Evolutionary conservation across 2,888 invertebrate genomes (phyloP), one percentile per base, ranked within the genome.

Genomic region (Meandrusa payeni): DNA sequence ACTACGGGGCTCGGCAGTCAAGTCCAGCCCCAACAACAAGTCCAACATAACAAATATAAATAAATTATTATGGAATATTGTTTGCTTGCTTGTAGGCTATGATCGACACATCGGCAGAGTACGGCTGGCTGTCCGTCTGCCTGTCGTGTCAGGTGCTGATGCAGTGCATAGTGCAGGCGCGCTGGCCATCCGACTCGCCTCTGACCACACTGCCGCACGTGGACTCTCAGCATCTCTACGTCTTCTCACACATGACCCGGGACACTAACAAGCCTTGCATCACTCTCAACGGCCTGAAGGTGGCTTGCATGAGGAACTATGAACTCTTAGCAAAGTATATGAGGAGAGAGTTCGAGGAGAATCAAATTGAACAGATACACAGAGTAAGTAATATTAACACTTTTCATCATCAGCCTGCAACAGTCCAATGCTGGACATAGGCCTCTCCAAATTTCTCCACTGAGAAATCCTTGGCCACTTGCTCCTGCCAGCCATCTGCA

Each of bases 91-190:
- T 79, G 7, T 82, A 98, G 95, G 98, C 98, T 10, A 97, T 99
- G 96, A 93, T 99, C 60, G 99, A 99, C 79, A 93, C 96, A 5
- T 92, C 93, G 27, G 96, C 97, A 0, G 95, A 97, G 70, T 91
- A 93, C 56, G 97, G 97, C 32, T 98, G 97, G 96, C 83, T 99
- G 3, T 89, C 92, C 2, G 93, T 94, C 1, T 92, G 96, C 0
- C 73, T 99, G 6, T 91, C 91, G 42, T 89, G 95, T 42, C 94
- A 96, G 55, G 89, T 92, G 51, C 58, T 96, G 5, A 92, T 97
- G 87, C 99, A 99, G 81, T 94, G 95, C 90, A 89, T 97, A 6
- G 90, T 98, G 2, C 98, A 98, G 88, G 98, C 95, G 0, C 89
- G 95, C 27, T 97, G 97, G 96, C 89, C 93, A n/a, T 83, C 90